phyloP scores from a whole-genome alignment of 2,113 vertebrate species.

The Dicrurus megarhynchus region DNA sequence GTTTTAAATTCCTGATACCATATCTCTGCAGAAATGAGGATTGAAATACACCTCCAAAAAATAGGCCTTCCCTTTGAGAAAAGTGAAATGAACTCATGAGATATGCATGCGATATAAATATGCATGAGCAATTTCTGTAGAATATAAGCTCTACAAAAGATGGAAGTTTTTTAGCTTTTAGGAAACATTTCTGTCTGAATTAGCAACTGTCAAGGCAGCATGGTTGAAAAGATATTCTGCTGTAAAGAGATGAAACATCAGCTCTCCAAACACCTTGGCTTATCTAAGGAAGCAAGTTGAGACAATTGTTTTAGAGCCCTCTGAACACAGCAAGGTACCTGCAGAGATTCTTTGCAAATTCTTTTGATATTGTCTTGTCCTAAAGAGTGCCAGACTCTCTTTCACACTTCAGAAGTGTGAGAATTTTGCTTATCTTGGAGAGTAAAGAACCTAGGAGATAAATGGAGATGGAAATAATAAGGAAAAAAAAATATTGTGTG shows the following conservation, averaged over 20 bases:
- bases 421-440: not conserved
- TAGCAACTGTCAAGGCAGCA: not conserved
- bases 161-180: not conserved
- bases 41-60: not conserved
- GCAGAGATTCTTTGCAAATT: not conserved
- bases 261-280: not conserved
- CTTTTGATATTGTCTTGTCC: not conserved
- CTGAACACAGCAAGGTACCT: not conserved
- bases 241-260: not conserved
- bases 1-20: not conserved
- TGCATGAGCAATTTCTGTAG: constrained; percentile 16
- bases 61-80: not conserved
- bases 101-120: not conserved
- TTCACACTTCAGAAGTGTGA: not conserved
- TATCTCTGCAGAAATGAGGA: not conserved
- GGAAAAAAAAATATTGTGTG: not conserved
- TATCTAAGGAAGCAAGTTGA: not conserved
- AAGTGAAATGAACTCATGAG: not conserved
- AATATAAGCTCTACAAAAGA: constrained; percentile 4
- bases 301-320: not conserved
- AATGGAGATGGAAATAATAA: not conserved
- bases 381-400: not conserved
- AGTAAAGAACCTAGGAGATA: not conserved
- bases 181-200: constrained; percentile 5
- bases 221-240: not conserved